Conservation (phyloP, 2,113 vertebrate genomes). For the Mustelus asterias region DNA sequence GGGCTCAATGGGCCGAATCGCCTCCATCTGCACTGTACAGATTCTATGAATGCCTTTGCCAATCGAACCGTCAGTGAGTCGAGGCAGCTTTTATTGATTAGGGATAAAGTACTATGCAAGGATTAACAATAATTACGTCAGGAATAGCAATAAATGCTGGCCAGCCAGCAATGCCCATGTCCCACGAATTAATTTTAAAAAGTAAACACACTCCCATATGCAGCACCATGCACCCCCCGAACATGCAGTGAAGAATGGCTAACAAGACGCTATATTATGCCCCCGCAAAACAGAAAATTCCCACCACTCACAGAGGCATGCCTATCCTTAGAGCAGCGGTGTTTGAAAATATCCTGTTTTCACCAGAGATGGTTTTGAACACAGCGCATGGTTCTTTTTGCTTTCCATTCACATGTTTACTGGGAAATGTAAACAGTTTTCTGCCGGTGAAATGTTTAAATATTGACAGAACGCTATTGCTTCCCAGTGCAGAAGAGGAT, state of each 20-base stretch:
- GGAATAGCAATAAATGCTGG: too few relatives aligned
- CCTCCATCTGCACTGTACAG: too few relatives aligned
- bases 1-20: too few relatives aligned
- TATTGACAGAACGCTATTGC: conserved; percentile 21
- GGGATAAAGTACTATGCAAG: background rate
- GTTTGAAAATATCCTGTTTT: conserved; percentile 29
- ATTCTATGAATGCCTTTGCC: background rate
- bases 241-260: background rate
- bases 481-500: background rate
- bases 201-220: too few relatives aligned
- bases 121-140: background rate
- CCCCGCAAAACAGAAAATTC: background rate
- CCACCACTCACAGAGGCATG: background rate
- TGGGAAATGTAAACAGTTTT: conserved; percentile 14
- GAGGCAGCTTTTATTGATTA: too few relatives aligned
- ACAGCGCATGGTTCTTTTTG: background rate
- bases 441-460: conserved; percentile 23
- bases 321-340: too few relatives aligned
- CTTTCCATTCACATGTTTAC: background rate
- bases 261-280: background rate
- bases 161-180: too few relatives aligned
- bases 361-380: background rate
- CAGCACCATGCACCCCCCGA: background rate
- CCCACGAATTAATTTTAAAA: too few relatives aligned
- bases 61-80: background rate